Conservation (phyloP, 2,797 vertebrate species). For the Holocentrus rufus region DNA sequence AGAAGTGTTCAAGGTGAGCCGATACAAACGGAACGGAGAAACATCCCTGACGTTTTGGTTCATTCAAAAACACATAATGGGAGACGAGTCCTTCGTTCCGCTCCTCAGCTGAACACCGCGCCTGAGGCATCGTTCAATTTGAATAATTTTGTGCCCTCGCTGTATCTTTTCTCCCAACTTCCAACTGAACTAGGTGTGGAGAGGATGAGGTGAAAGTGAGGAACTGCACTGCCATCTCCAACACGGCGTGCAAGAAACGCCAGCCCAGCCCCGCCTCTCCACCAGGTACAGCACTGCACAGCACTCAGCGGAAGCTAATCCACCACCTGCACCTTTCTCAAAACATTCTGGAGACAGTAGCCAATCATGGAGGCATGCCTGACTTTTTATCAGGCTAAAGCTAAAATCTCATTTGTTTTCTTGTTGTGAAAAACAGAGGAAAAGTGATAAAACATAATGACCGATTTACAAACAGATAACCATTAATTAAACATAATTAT, state of each 20-base stretch:
- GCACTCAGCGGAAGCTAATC: too few species aligned
- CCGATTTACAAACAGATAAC: too few species aligned
- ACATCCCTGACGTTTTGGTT: background rate
- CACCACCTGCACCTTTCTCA: background rate
- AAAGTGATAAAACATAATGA: too few species aligned
- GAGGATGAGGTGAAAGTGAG: slow-evolving; percentile 65
- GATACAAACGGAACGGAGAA: background rate
- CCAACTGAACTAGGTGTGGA: slow-evolving; percentile 73
- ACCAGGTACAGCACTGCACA: slow-evolving; percentile 66
- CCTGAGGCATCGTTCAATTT: background rate
- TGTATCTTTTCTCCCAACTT: slow-evolving; percentile 1
- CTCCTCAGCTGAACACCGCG: background rate
- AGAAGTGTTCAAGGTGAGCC: slow-evolving; percentile 76
- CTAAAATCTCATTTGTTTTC: too few species aligned
- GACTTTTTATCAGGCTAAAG: background rate
- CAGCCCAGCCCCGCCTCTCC: accelerated
- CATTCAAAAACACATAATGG: background rate
- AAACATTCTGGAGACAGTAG: background rate
- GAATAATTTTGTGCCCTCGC: background rate
- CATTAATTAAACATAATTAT: too few species aligned
- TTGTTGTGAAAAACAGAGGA: too few species aligned
- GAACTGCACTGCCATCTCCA: slow-evolving; percentile 73
- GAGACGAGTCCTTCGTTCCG: background rate
- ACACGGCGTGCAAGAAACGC: slow-evolving; percentile 74
- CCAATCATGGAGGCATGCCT: background rate